A percentile compares a stretch with the other conserved stretches of the same genome.
phyloP scores from a whole-genome alignment of 2,888 invertebrate species.

The Macrosiphum euphorbiae region DNA sequence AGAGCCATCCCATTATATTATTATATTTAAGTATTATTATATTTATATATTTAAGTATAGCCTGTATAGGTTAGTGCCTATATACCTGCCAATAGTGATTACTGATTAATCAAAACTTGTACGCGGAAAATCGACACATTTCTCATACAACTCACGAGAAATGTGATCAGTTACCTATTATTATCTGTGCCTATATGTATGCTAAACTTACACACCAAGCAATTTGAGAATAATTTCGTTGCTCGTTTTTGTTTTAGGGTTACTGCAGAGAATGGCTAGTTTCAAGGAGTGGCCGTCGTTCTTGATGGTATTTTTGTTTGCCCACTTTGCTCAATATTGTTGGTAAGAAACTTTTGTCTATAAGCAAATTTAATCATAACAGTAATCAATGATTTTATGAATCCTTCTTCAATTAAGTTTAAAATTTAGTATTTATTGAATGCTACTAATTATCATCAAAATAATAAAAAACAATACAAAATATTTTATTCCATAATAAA shows the following conservation, averaged over 20 bases:
- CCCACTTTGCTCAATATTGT: slow-evolving; percentile 46
- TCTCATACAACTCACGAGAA: not conserved
- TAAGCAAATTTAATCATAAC: not conserved
- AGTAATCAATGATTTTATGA: not conserved
- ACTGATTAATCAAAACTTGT: not conserved
- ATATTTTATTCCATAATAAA: not conserved
- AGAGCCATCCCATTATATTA: not conserved
- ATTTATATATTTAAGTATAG: not conserved
- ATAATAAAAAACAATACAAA: not conserved
- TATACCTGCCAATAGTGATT: not conserved
- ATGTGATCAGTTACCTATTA: not conserved
- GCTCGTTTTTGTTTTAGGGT: slow-evolving; percentile 29
- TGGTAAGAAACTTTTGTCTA: slow-evolving; percentile 34
- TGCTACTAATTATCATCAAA: not conserved
- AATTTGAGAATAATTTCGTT: not conserved
- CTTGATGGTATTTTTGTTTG: slow-evolving; percentile 35
- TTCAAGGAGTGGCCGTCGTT: slow-evolving; percentile 16
- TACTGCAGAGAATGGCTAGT: slow-evolving; percentile 32
- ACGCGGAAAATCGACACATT: not conserved
- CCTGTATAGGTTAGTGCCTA: too few relatives aligned
- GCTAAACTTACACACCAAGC: not conserved
- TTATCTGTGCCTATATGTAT: not conserved
- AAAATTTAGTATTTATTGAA: not conserved
- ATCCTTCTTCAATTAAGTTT: not conserved
- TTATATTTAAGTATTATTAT: not conserved